Percentiles rank a stretch among this genome's conserved stretches.
These are phyloP conservation scores for Macropus fuliginosus DNA, from an alignment of 2,797 vertebrate genomes.

Conservation along the genomic window DNA sequence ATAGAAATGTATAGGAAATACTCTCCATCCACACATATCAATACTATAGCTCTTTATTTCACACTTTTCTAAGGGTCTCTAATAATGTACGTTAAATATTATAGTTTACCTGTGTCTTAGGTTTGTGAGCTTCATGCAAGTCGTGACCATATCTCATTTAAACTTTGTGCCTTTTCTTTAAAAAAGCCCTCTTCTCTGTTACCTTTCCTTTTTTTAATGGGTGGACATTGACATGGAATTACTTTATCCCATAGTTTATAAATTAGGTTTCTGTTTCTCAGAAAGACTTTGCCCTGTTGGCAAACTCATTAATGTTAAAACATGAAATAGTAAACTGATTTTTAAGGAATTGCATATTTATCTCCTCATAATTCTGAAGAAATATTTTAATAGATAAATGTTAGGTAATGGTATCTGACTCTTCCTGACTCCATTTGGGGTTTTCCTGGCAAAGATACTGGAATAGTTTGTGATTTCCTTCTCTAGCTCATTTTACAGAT, in stretches of 20 bases:
- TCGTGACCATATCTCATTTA: neutral
- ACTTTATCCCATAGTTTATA: neutral
- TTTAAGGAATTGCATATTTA: neutral
- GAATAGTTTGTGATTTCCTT: neutral
- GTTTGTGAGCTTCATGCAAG: neutral
- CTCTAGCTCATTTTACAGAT: neutral
- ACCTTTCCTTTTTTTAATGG: neutral
- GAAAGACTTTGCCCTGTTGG: neutral
- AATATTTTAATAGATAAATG: neutral
- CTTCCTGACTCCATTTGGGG: neutral
- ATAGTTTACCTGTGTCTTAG: neutral
- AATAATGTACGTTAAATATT: neutral
- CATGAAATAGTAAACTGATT: neutral
- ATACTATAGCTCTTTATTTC: neutral
- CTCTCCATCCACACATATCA: neutral
- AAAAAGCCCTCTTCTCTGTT: neutral
- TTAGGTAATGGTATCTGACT: neutral
- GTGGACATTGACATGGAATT: neutral
- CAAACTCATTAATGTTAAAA: neutral
- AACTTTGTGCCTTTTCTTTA: neutral
- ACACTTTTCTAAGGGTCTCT: neutral
- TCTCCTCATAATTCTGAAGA: neutral
- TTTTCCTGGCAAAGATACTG: neutral
- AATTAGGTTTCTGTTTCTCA: neutral
- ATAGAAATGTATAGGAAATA: neutral